Base-by-base conservation (phyloP, 1,140 invertebrate genomes). In the Holcopasites calliopsidis region DNA sequence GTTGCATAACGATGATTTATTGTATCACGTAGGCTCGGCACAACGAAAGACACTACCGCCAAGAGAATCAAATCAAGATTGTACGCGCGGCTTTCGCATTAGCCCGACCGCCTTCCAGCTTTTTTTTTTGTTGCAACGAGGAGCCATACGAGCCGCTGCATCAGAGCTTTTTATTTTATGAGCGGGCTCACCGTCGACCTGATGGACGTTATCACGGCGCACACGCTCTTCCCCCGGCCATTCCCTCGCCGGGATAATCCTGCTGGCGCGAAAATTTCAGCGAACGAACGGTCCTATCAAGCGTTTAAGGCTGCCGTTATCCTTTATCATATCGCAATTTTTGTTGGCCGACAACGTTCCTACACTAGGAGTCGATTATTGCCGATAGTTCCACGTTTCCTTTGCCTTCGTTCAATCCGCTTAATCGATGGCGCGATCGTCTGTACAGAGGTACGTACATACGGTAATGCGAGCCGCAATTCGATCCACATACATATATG, bases 401-500 rank as follows among this genome's bases (percentile, higher is more conserved):
- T n/a, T n/a, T n/a, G n/a, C n/a, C n/a, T n/a, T n/a, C n/a, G n/a
- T n/a, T n/a, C n/a, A n/a, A n/a, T n/a, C n/a, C n/a, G n/a, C n/a
- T n/a, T n/a, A n/a, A n/a, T n/a, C n/a, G n/a, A n/a, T n/a, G n/a
- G n/a, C 16, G 38, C 52, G 26, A 57, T 38, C 44, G 38, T 57
- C 40, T 57, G 54, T 18, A 57, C 52, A 33, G 23, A 57, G 26
- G 52, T 10, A n/a, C n/a, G n/a, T n/a, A n/a, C n/a, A n/a, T 16
- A 75, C 54, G 50, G 57, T 49, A 83, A 83, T 71, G 66, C 79
- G 61, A 61, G 57, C 68, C 72, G 80, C 82, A 83, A 83, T 83
- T 83, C 79, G 76, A 82, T 83, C 82, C n/a, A n/a, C n/a, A n/a
- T n/a, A n/a, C n/a, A n/a, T 83, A 76, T 73, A 82, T 55, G 55